These are phyloP conservation scores for Leucosticte australis DNA, from an alignment of 2,113 vertebrate genomes.

Conservation along the genomic window DNA sequence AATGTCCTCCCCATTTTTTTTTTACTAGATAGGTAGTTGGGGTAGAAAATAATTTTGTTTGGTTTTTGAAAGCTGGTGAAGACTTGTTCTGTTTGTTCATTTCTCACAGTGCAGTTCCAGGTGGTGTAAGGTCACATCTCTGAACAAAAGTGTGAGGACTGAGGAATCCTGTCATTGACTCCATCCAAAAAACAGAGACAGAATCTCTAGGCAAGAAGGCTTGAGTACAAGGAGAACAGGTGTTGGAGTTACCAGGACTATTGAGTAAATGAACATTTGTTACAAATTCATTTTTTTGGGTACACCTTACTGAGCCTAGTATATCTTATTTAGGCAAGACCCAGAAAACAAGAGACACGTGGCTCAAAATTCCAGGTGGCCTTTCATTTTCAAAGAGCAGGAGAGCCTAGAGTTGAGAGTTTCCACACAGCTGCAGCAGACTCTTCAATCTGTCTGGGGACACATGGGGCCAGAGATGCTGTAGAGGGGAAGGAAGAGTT, in stretches of 20 bases:
- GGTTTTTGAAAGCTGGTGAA: background rate
- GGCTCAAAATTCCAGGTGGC: background rate
- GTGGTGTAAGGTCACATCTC: background rate
- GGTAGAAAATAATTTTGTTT: background rate
- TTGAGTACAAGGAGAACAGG: background rate
- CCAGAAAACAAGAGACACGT: fast-evolving
- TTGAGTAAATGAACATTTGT: background rate
- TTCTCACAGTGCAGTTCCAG: background rate
- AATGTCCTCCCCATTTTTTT: background rate
- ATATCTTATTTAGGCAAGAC: background rate
- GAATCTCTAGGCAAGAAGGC: background rate
- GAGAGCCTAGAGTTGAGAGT: background rate
- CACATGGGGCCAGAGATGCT: background rate
- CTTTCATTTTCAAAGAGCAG: background rate
- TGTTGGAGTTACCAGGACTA: background rate
- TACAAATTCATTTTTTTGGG: background rate
- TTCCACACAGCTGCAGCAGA: background rate
- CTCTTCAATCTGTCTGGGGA: background rate
- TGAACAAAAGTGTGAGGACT: background rate
- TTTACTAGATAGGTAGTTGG: background rate
- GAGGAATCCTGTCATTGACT: background rate
- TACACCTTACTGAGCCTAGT: background rate
- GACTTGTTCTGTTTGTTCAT: background rate
- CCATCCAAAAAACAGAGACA: background rate
- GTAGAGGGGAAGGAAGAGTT: background rate